A percentile compares a stretch with the other conserved stretches of the same genome.
Conservation (phyloP, 2,113 vertebrate species). For the Symphodus melops region DNA sequence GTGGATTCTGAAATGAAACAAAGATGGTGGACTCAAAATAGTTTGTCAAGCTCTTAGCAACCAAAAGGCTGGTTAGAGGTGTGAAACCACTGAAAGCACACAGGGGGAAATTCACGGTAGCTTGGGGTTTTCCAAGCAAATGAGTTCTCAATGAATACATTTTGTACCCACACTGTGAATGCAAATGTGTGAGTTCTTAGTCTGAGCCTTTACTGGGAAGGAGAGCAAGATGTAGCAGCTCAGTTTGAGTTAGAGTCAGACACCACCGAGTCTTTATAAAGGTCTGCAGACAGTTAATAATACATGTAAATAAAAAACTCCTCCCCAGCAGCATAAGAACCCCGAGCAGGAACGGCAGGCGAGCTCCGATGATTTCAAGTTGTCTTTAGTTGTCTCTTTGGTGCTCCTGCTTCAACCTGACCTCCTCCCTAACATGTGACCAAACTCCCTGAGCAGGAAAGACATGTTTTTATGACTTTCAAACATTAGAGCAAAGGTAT, state of each 20-base stretch:
- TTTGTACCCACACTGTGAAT: constrained; percentile 19
- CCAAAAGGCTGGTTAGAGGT: constrained; percentile 64
- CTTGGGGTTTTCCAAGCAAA: constrained; percentile 65
- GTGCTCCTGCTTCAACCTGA: too few relatives aligned
- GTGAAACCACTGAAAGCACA: constrained; percentile 64
- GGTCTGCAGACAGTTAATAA: neutral
- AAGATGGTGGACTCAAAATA: neutral
- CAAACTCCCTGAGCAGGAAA: too few relatives aligned
- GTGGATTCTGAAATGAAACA: neutral
- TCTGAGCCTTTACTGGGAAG: neutral
- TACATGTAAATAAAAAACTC: too few relatives aligned
- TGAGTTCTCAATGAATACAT: constrained; percentile 43
- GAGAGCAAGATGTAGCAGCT: neutral
- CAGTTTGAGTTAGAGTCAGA: neutral
- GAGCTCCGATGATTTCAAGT: too few relatives aligned
- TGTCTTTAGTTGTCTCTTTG: too few relatives aligned
- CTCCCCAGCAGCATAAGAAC: too few relatives aligned
- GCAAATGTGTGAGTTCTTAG: constrained; percentile 9
- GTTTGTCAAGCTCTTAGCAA: constrained; percentile 29
- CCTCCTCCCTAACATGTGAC: too few relatives aligned
- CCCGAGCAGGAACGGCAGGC: too few relatives aligned
- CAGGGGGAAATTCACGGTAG: constrained; percentile 59
- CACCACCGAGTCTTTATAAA: neutral
- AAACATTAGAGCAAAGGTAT: too few relatives aligned
- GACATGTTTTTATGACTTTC: too few relatives aligned